phyloP scores from a whole-genome alignment of 2,113 vertebrate genomes.

The Acrocephalus arundinaceus region DNA sequence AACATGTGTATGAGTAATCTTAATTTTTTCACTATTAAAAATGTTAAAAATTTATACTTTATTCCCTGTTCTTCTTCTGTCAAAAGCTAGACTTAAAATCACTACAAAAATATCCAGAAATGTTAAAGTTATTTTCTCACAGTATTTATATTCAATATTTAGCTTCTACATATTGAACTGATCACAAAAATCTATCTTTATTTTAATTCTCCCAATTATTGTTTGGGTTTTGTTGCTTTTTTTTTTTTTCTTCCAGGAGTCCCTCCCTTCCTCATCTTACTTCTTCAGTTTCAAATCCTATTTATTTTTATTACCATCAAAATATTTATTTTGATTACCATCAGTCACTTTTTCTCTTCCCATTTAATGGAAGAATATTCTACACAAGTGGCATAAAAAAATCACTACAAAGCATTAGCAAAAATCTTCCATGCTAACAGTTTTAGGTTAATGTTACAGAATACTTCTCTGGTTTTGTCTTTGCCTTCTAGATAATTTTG shows the following conservation, averaged over 20 bases:
- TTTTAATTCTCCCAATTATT: neutral
- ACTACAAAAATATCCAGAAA: neutral
- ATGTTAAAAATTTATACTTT: neutral
- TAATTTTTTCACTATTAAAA: neutral
- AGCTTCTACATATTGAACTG: neutral
- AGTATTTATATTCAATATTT: neutral
- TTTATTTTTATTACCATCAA: neutral
- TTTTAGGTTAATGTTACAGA: neutral
- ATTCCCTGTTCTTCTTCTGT: neutral
- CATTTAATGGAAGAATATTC: neutral
- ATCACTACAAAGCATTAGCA: neutral
- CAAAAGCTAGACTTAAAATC: neutral
- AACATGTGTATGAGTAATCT: neutral
- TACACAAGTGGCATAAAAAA: neutral
- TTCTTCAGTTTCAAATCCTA: neutral
- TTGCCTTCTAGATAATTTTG: neutral
- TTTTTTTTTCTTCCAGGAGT: fast-evolving
- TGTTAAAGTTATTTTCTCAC: neutral
- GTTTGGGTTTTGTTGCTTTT: fast-evolving
- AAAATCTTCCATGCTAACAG: neutral
- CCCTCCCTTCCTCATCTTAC: neutral
- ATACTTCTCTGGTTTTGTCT: neutral
- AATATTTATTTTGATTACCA: neutral
- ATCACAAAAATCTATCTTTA: neutral
- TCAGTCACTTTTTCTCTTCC: neutral